Percentiles rank a stretch among this genome's conserved stretches.
Conservation (phyloP, 2,888 invertebrate species). For the Ferdinandea cuprea region DNA sequence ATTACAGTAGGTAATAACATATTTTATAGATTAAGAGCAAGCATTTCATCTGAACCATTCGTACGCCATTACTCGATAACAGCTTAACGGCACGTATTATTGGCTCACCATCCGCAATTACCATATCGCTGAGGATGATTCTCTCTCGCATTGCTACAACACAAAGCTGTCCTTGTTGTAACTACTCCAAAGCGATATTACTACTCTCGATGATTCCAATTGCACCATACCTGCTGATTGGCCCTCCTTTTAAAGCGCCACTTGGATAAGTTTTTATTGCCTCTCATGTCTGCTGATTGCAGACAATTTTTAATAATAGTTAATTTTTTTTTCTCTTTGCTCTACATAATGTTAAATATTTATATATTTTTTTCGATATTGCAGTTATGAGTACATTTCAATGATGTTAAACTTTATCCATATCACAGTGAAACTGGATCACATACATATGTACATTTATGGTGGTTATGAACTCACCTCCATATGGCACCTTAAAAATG, state of each 20-base stretch:
- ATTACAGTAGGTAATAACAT: too few species aligned
- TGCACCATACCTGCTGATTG: constrained; percentile 49
- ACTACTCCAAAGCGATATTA: constrained; percentile 4
- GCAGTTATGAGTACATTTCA: neutral
- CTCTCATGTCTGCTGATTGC: constrained; percentile 36
- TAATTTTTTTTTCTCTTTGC: constrained; percentile 3
- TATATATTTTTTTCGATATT: constrained; percentile 11
- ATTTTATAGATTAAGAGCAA: too few species aligned
- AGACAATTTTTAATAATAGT: constrained; percentile 46
- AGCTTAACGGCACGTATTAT: neutral
- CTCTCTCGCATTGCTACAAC: neutral
- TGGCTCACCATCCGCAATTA: neutral
- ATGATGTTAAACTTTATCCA: constrained; percentile 27
- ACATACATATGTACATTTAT: too few species aligned
- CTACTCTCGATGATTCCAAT: constrained; percentile 20
- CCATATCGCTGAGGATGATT: neutral
- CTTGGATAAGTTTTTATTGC: constrained; percentile 39
- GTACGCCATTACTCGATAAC: neutral
- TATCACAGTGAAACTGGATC: constrained; percentile 9
- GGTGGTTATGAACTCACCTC: constrained; percentile 7
- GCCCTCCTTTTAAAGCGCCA: constrained; percentile 36
- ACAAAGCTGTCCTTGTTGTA: neutral
- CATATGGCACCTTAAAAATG: constrained; percentile 23
- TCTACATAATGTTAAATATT: too few species aligned
- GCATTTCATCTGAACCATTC: too few species aligned